Percentiles rank a stretch among this genome's conserved stretches.
phyloP scores from a whole-genome alignment of 2,797 vertebrate species.

The Notolepis coatsorum region DNA sequence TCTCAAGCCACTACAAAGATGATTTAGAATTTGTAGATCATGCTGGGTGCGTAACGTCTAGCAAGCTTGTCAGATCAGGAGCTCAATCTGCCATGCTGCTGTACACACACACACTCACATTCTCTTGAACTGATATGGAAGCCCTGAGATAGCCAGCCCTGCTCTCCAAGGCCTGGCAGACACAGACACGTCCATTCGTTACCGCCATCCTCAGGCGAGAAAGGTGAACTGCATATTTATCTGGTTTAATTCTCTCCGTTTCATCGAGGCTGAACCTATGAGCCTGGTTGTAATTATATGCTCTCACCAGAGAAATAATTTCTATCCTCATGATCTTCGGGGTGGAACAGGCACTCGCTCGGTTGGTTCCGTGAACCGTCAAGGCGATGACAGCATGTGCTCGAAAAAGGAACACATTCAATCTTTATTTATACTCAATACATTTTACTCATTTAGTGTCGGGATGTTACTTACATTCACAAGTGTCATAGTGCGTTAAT shows the following conservation, averaged over 20 bases:
- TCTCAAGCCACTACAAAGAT: conserved; percentile 8
- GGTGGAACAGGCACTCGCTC: conserved; percentile 47
- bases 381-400: conserved; percentile 20
- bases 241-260: neutral
- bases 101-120: no score
- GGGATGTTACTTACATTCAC: no score
- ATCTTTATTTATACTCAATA: no score
- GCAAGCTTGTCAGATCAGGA: conserved; percentile 43
- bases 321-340: conserved; percentile 30
- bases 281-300: conserved; percentile 40
- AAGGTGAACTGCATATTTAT: conserved; percentile 26
- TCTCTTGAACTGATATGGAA: conserved; percentile 34
- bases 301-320: conserved; percentile 29
- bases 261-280: neutral
- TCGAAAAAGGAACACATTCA: no score
- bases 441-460: no score
- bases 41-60: conserved; percentile 35
- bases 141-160: conserved; percentile 30
- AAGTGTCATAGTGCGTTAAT: no score
- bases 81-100: conserved; percentile 34
- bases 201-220: conserved; percentile 52
- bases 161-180: conserved; percentile 11
- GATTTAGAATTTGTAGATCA: conserved; percentile 40
- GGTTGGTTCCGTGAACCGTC: conserved; percentile 13
- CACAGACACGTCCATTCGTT: conserved; percentile 32